Conservation (phyloP, 1,140 invertebrate genomes). For the Musca domestica region DNA sequence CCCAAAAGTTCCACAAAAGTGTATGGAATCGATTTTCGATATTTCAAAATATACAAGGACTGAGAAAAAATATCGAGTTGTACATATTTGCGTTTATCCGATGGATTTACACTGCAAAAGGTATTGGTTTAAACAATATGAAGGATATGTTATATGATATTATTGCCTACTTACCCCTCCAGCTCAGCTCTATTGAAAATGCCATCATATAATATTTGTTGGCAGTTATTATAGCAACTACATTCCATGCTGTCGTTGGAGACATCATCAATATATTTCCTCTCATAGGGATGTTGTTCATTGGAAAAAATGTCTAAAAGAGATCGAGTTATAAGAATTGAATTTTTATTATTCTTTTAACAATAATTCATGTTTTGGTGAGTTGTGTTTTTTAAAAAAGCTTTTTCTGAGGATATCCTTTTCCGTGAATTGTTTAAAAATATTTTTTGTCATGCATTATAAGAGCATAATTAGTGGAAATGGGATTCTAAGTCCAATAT, state of each 20-base stretch:
- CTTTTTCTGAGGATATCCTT: too few species aligned
- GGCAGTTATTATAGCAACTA: slow-evolving; percentile 42
- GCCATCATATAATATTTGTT: slow-evolving; percentile 37
- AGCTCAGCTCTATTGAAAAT: slow-evolving; percentile 28
- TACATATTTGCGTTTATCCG: slow-evolving; percentile 22
- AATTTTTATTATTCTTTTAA: too few species aligned
- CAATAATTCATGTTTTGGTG: too few species aligned
- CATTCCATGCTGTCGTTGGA: slow-evolving; percentile 38
- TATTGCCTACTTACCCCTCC: slow-evolving; percentile 35
- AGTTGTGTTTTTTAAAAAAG: too few species aligned
- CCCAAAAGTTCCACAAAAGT: slow-evolving; percentile 48
- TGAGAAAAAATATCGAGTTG: slow-evolving; percentile 41
- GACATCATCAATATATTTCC: slow-evolving; percentile 33
- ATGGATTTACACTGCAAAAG: background rate
- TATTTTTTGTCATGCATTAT: too few species aligned
- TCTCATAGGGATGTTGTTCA: slow-evolving; percentile 32
- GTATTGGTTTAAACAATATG: too few species aligned
- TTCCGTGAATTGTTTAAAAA: too few species aligned
- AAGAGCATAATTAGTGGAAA: too few species aligned
- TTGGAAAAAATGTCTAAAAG: slow-evolving; percentile 35
- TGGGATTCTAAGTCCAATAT: too few species aligned
- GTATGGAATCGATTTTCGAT: slow-evolving; percentile 41
- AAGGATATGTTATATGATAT: too few species aligned
- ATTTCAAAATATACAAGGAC: slow-evolving; percentile 37
- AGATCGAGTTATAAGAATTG: too few species aligned